These are phyloP conservation scores for Sebastes taczanowskii DNA, from an alignment of 2,797 vertebrate species.

Conservation along the genomic window DNA sequence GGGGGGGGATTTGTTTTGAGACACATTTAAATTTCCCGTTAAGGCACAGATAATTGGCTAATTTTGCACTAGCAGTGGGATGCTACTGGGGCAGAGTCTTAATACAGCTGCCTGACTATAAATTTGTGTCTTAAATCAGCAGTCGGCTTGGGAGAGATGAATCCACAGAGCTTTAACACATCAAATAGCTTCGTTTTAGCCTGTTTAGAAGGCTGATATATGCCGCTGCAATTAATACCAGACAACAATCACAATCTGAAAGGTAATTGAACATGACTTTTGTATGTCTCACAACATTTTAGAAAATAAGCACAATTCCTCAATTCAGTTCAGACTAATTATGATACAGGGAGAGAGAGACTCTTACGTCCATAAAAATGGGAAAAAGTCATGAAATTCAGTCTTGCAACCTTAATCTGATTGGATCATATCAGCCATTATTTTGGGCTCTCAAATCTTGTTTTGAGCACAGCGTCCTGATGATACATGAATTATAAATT, in stretches of 20 bases:
- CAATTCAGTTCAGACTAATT: background rate
- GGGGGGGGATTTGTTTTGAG: conserved; percentile 54
- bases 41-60: conserved; percentile 51
- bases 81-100: background rate
- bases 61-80: conserved; percentile 34
- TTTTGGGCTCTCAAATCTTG: background rate
- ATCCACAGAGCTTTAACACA: background rate
- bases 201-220: background rate
- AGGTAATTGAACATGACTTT: background rate
- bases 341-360: background rate
- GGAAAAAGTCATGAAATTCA: background rate
- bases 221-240: background rate
- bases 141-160: background rate
- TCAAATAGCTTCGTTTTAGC: background rate
- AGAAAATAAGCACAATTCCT: background rate
- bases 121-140: background rate
- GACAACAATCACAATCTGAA: background rate
- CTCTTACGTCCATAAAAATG: background rate
- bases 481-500: background rate
- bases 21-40: conserved; percentile 59
- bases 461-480: background rate
- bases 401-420: background rate
- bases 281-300: background rate
- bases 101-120: background rate
- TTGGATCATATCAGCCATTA: background rate